Evolutionary conservation across 2,888 invertebrate species (phyloP), one percentile per base, ranked within the genome.

Genomic region (Prenolepis imparis): DNA sequence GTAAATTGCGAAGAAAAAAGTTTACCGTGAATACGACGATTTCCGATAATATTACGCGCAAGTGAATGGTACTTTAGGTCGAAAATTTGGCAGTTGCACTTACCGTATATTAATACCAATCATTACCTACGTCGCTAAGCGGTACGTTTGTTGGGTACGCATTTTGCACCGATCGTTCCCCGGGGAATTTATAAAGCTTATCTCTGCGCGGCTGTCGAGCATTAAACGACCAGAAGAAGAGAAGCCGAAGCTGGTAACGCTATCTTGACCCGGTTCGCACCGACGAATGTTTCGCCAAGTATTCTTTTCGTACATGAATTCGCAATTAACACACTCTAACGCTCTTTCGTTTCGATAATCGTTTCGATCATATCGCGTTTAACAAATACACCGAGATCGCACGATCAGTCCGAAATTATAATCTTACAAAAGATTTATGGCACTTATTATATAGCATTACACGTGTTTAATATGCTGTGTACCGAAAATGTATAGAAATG

Each of bases 201-300:
- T 84, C 84, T 77, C n/a, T 52, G 63, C 70, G 55, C 70, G 75
- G 72, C 67, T 66, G 75, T 72, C 77, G 77, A 75, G 84, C 61
- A 77, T 82, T 82, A 84, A 82, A 74, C 77, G 66, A 63, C 57
- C 72, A 52, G 84, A 82, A 75, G 84, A 82, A 72, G 75, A 77
- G 41, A 39, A 55, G n/a, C 55, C 77, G 67, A 77, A 77, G 67
- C 80, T 72, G 73, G 75, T 86, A 86, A 86, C 86, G 86, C 86
- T 86, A 86, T 86, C 84, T 86, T 86, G 86, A 86, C 86, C 86
- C 77, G 72, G 66, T 86, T 86, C 84, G 66, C 84, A 80, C 44
- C 84, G 81, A 82, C 64, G 67, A 80, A 78, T 68, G 83, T 83
- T 83, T 78, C 83, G 41, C 83, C 67, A 68, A 80, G 55, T 28